phyloP scores from a whole-genome alignment of 1,140 invertebrate species.

The Zeugodacus cucurbitae region DNA sequence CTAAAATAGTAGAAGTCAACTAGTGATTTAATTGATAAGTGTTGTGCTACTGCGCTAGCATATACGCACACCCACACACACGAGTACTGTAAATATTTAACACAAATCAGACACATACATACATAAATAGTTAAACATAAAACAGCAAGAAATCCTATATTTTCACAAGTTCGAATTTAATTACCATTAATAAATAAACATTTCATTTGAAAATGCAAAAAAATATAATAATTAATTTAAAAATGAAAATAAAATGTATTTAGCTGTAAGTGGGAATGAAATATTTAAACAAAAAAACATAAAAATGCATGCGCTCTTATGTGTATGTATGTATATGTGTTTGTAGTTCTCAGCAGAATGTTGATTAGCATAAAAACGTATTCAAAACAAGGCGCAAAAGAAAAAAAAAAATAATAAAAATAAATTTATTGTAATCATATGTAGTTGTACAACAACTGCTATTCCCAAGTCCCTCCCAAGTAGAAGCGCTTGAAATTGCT shows the following conservation, averaged over 20 bases:
- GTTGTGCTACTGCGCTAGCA: neutral
- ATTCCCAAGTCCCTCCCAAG: neutral
- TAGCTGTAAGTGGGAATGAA: neutral
- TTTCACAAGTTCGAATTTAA: constrained; percentile 39
- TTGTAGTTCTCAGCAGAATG: no score
- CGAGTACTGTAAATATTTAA: neutral
- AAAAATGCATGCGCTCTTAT: neutral
- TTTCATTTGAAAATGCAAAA: neutral
- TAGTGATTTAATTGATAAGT: neutral
- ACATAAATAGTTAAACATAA: neutral
- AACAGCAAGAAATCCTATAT: constrained; percentile 14
- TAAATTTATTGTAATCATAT: neutral
- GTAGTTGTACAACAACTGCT: neutral
- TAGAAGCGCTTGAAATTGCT: neutral
- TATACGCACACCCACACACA: neutral
- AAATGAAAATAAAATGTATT: neutral
- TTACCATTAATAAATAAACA: neutral
- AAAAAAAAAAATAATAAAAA: no score
- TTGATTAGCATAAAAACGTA: neutral
- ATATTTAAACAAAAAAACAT: neutral
- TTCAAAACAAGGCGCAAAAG: neutral
- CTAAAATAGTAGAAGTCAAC: neutral
- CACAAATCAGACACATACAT: neutral
- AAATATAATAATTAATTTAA: neutral
- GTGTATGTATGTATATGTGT: neutral